Evolutionary conservation across 2,113 vertebrate genomes (phyloP).

Genomic region (Chloebia gouldiae): DNA sequence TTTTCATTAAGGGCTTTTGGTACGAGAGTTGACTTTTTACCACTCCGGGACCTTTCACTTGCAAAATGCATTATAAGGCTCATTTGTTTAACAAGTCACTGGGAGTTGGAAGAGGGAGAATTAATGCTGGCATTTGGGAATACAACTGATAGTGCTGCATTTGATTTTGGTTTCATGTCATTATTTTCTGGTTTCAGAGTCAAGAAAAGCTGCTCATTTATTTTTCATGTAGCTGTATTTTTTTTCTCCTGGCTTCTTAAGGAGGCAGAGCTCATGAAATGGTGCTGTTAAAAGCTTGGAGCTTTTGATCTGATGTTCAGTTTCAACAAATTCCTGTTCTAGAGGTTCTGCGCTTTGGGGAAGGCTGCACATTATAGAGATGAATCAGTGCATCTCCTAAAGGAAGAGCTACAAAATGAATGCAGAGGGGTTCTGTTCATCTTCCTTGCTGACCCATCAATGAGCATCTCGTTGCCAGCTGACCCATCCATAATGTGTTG

Average conservation of each 20-base stretch:
- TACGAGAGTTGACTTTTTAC: background rate
- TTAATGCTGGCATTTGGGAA: background rate
- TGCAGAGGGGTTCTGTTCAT: background rate
- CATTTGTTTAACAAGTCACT: slow-evolving; percentile 26
- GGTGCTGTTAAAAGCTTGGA: background rate
- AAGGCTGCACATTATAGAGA: background rate
- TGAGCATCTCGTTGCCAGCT: background rate
- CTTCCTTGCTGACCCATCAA: background rate
- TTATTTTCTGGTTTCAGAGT: slow-evolving; percentile 51
- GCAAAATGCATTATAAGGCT: slow-evolving; percentile 9
- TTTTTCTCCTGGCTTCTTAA: slow-evolving; percentile 10
- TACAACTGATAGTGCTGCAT: background rate
- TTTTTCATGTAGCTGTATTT: slow-evolving; percentile 53
- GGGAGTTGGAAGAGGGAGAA: background rate
- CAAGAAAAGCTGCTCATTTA: slow-evolving; percentile 46
- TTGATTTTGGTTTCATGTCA: slow-evolving; percentile 16
- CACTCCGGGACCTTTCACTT: background rate
- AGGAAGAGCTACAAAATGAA: background rate
- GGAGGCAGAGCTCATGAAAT: background rate
- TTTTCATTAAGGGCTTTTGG: background rate
- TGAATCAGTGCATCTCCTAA: background rate
- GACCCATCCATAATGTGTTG: fast-evolving
- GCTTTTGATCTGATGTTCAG: background rate
- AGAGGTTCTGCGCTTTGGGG: background rate
- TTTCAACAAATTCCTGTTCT: background rate